These are phyloP conservation scores for Pygocentrus nattereri DNA, from an alignment of 2,797 vertebrate species.

Conservation along the genomic window DNA sequence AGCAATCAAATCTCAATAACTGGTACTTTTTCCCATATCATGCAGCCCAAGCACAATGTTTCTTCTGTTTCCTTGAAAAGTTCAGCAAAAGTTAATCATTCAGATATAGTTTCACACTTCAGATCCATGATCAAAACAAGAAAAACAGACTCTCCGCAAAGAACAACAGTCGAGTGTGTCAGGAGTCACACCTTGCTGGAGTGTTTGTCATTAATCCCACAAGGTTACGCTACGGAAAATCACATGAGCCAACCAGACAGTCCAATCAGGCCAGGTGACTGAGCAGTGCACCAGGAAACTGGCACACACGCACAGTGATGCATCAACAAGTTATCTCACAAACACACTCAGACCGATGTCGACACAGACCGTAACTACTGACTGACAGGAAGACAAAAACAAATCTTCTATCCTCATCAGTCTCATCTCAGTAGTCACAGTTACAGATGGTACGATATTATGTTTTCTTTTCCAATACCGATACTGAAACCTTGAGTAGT, in stretches of 20 bases:
- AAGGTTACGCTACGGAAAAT: background rate
- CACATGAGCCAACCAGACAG: conserved; percentile 3
- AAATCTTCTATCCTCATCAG: background rate
- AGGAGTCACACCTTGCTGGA: background rate
- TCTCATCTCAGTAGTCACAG: background rate
- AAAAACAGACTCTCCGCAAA: conserved; percentile 51
- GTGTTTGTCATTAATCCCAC: background rate
- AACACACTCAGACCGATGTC: background rate
- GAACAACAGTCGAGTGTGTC: conserved; percentile 1
- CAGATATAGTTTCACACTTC: conserved; percentile 2
- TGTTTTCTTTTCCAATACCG: no score
- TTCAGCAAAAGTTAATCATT: background rate
- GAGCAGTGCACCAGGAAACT: conserved; percentile 46
- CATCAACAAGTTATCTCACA: background rate
- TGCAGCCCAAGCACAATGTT: background rate
- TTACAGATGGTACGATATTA: no score
- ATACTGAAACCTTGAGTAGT: no score
- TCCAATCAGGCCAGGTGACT: conserved; percentile 35
- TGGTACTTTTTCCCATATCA: background rate
- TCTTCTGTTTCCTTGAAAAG: conserved; percentile 7
- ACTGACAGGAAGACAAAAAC: background rate
- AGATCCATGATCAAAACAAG: conserved; percentile 25
- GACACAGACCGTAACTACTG: background rate
- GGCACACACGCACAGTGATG: conserved; percentile 1
- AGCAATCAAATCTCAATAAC: background rate